phyloP scores from a whole-genome alignment of 2,888 invertebrate genomes.

The Timema podura region DNA sequence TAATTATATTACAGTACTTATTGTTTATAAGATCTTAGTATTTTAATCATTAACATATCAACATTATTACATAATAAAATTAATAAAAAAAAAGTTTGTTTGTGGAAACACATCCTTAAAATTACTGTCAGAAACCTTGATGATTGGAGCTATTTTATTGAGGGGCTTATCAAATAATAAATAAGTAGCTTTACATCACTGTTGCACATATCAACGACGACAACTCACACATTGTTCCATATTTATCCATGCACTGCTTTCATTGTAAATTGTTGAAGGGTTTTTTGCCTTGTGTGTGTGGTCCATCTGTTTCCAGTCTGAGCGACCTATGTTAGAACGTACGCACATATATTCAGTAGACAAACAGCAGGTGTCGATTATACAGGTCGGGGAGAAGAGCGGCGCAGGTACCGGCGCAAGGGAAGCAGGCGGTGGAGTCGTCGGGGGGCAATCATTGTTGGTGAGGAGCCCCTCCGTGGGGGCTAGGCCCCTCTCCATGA shows the following conservation, averaged over 20 bases:
- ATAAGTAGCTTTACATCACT: no score
- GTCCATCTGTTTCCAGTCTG: constrained; percentile 26
- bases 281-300: not conserved
- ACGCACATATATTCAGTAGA: constrained; percentile 69
- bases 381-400: constrained; percentile 50
- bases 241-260: not conserved
- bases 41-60: no score
- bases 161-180: no score
- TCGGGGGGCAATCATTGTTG: constrained; percentile 44
- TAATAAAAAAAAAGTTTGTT: no score
- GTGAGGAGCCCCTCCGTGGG: constrained; percentile 46
- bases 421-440: constrained; percentile 27
- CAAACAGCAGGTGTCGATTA: constrained; percentile 69
- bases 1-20: no score
- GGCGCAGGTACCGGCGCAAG: constrained; percentile 16
- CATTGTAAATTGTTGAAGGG: constrained; percentile 2
- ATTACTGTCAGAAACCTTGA: no score
- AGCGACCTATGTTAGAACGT: constrained; percentile 54
- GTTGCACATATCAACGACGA: no score
- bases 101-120: no score
- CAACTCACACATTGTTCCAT: no score
- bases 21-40: no score
- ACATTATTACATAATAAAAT: no score
- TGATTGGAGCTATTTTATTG: no score
- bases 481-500: constrained; percentile 42